Conservation (phyloP, 2,888 invertebrate species). For the Microctonus hyperodae region DNA sequence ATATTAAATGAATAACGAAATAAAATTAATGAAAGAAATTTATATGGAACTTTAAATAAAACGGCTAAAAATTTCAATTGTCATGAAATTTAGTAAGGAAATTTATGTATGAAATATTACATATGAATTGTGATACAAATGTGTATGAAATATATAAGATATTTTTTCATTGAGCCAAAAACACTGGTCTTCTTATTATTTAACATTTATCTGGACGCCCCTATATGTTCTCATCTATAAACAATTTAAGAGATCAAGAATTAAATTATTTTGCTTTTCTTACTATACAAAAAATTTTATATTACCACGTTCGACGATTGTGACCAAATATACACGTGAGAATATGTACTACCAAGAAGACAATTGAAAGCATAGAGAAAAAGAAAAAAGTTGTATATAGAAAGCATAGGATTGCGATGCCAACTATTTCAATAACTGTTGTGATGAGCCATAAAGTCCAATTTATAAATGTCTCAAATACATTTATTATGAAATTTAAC, state of each 20-base stretch:
- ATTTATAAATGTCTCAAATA: constrained; percentile 34
- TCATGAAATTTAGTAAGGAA: not conserved
- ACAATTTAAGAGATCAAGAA: not conserved
- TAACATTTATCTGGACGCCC: constrained; percentile 26
- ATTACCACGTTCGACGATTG: no score
- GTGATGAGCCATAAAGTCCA: constrained; percentile 36
- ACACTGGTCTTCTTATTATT: constrained; percentile 23
- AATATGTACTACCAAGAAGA: constrained; percentile 36
- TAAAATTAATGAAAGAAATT: not conserved
- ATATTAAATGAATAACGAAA: not conserved
- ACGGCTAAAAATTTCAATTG: not conserved
- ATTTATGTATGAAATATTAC: constrained; percentile 38
- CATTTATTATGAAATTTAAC: constrained; percentile 33
- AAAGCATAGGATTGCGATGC: constrained; percentile 37
- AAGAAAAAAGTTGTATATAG: constrained; percentile 38
- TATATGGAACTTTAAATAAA: not conserved
- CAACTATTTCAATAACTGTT: constrained; percentile 34
- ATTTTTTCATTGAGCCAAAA: constrained; percentile 45
- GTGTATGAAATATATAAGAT: constrained; percentile 38
- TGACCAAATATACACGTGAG: no score
- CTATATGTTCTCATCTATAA: not conserved
- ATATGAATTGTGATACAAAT: constrained; percentile 46
- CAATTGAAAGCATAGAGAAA: constrained; percentile 32
- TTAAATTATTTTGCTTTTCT: not conserved
- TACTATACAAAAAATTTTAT: not conserved